Conservation (phyloP, 2,113 vertebrate species). For the Menura novaehollandiae region DNA sequence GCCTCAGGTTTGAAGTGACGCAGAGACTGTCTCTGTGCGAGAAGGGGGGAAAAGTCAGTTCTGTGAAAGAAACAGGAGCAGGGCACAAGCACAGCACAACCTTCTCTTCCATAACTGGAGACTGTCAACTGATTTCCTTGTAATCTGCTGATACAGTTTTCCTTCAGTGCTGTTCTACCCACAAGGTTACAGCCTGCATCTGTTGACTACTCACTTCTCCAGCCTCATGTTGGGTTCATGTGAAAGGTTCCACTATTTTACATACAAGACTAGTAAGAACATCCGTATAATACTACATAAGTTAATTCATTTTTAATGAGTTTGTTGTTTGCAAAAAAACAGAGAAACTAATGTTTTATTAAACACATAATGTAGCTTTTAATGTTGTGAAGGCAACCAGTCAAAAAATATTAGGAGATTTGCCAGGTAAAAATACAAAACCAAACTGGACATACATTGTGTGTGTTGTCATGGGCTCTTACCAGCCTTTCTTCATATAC, state of each 20-base stretch:
- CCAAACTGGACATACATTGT: neutral
- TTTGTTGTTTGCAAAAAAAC: neutral
- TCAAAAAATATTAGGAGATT: neutral
- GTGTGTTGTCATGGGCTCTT: neutral
- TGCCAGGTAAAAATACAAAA: neutral
- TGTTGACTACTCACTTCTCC: neutral
- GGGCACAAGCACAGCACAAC: neutral
- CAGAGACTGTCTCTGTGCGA: neutral
- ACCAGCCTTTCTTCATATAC: neutral
- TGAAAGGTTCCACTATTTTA: neutral
- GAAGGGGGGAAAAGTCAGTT: neutral
- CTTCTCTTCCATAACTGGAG: neutral
- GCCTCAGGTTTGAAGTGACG: neutral
- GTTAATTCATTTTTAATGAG: neutral
- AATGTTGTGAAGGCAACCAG: neutral
- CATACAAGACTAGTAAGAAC: neutral
- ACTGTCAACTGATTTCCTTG: neutral
- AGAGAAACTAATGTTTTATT: neutral
- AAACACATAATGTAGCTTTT: neutral
- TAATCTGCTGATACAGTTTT: neutral
- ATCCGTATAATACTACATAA: neutral
- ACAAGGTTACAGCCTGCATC: neutral
- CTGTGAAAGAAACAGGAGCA: neutral
- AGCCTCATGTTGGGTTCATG: neutral
- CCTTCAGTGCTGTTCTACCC: neutral